Conservation (phyloP, 2,888 invertebrate genomes). For the Leucoma salicis region DNA sequence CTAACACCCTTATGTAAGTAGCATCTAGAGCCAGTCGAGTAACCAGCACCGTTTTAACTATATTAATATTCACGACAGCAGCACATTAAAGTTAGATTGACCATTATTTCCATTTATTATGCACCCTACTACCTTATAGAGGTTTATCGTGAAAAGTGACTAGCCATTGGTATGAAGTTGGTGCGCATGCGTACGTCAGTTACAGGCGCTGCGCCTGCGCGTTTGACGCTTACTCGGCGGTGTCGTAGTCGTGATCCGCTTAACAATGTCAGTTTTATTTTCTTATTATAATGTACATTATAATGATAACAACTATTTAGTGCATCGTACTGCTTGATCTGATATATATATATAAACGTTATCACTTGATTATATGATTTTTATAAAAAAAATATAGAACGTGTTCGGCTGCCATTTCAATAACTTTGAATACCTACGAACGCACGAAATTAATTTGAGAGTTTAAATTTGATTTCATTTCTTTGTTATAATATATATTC, state of each 20-base stretch:
- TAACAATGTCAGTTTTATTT: constrained; percentile 79
- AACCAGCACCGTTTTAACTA: not conserved
- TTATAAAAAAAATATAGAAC: constrained; percentile 20
- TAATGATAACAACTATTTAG: constrained; percentile 25
- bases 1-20: constrained; percentile 1
- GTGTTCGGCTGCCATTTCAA: constrained; percentile 37
- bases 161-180: constrained; percentile 63
- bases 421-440: constrained; percentile 43
- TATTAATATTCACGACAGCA: constrained; percentile 13
- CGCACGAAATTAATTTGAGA: constrained; percentile 43
- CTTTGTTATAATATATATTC: no score
- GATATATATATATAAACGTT: constrained; percentile 31
- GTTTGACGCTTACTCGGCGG: constrained; percentile 81
- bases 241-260: constrained; percentile 80
- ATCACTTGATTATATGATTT: constrained; percentile 14
- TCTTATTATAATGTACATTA: constrained; percentile 39
- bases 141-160: constrained; percentile 42
- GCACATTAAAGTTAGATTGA: constrained; percentile 15
- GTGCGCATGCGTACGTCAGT: constrained; percentile 75
- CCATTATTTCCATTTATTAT: constrained; percentile 32
- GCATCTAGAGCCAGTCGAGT: constrained; percentile 12
- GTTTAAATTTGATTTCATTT: no score
- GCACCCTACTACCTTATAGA: constrained; percentile 40
- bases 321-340: constrained; percentile 57
- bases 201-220: constrained; percentile 79